Conservation (phyloP, 2,888 invertebrate genomes). For the Mechanitis mazaeus region DNA sequence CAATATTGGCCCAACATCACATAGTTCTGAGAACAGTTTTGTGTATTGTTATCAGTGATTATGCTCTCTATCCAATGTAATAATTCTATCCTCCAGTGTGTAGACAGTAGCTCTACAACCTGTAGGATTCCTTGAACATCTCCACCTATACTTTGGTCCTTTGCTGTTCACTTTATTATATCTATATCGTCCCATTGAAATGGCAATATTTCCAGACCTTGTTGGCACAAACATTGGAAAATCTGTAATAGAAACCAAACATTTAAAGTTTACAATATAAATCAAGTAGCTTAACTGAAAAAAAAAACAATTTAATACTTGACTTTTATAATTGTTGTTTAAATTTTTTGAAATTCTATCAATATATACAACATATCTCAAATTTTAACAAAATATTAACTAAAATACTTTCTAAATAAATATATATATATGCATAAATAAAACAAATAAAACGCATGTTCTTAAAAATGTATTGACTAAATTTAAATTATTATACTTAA, state of each 20-base stretch:
- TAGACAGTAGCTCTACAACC: slow-evolving; percentile 37
- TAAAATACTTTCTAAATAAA: too few relatives aligned
- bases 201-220: slow-evolving; percentile 35
- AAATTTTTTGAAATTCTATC: too few relatives aligned
- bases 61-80: slow-evolving; percentile 35
- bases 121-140: slow-evolving; percentile 36
- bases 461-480: too few relatives aligned
- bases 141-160: slow-evolving; percentile 32
- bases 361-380: too few relatives aligned
- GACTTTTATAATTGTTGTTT: too few relatives aligned
- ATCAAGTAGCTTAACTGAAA: not conserved
- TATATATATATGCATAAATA: too few relatives aligned
- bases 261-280: slow-evolving; percentile 8
- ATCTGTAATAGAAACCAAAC: slow-evolving; percentile 22
- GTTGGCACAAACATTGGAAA: slow-evolving; percentile 31
- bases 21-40: not conserved
- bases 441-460: too few relatives aligned
- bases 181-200: slow-evolving; percentile 42
- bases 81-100: slow-evolving; percentile 27
- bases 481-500: too few relatives aligned
- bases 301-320: too few relatives aligned
- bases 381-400: too few relatives aligned
- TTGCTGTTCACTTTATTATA: slow-evolving; percentile 33
- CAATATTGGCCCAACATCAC: not conserved
- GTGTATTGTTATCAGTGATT: slow-evolving; percentile 35